These are phyloP conservation scores for Monochamus alternatus DNA, from an alignment of 2,888 invertebrate species.

Conservation along the genomic window DNA sequence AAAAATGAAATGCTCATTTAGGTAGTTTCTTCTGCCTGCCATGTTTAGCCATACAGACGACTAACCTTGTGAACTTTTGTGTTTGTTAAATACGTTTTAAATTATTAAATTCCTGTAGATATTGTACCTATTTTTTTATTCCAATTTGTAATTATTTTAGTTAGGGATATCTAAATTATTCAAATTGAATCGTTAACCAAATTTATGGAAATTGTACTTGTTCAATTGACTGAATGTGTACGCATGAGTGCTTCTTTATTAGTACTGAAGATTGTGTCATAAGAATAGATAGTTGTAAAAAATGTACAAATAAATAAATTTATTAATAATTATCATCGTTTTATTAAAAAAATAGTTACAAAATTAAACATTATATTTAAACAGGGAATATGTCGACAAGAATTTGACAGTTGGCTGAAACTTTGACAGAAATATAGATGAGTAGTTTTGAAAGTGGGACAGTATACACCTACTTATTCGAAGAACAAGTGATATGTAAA, in stretches of 20 bases:
- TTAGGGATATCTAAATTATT: conserved; percentile 53
- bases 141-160: conserved; percentile 46
- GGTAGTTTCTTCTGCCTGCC: conserved; percentile 63
- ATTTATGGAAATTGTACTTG: conserved; percentile 49
- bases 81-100: conserved; percentile 37
- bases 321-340: conserved; percentile 34
- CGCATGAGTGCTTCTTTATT: conserved; percentile 42
- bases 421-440: no score
- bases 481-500: no score
- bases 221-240: conserved; percentile 39
- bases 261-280: conserved; percentile 38
- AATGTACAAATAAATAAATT: conserved; percentile 46
- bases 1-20: conserved; percentile 62
- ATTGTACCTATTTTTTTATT: conserved; percentile 51
- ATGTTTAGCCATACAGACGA: conserved; percentile 64
- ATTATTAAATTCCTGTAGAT: conserved; percentile 52
- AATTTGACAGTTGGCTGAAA: no score
- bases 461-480: no score
- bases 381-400: no score
- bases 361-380: no score
- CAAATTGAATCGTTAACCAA: conserved; percentile 57
- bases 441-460: no score
- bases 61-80: conserved; percentile 40
- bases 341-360: no score
- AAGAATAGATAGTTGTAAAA: conserved; percentile 64